A percentile compares a stretch with the other conserved stretches of the same genome.
Conservation (phyloP, 1,140 invertebrate species). For the Orussus abietinus region DNA sequence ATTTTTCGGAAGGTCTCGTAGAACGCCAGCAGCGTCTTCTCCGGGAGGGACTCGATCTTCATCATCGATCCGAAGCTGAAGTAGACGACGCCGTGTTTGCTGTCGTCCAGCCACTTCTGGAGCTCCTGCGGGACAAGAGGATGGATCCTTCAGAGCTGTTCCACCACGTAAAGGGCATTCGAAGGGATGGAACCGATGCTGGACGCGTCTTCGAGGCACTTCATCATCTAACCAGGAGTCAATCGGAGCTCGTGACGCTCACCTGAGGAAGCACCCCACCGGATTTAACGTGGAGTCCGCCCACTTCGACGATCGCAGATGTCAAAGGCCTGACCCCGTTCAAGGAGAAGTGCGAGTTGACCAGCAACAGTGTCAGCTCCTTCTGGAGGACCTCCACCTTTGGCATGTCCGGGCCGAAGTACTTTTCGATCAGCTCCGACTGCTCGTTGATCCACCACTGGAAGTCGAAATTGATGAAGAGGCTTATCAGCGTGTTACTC, state of each 20-base stretch:
- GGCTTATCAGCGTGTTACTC: constrained; percentile 47
- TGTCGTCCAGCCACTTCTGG: constrained; percentile 54
- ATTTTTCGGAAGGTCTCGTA: constrained; percentile 54
- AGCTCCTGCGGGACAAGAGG: constrained; percentile 50
- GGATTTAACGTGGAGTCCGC: constrained; percentile 54
- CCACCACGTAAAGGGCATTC: too few relatives aligned
- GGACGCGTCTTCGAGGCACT: too few relatives aligned
- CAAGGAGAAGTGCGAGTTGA: constrained; percentile 59
- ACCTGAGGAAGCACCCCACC: constrained; percentile 16
- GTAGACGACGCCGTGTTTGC: constrained; percentile 43
- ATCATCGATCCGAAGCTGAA: constrained; percentile 50
- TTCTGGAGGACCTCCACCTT: constrained; percentile 55
- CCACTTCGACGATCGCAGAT: constrained; percentile 57
- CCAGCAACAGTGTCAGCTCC: constrained; percentile 60
- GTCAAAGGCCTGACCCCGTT: constrained; percentile 38
- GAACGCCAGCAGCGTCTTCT: constrained; percentile 37
- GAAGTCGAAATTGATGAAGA: constrained; percentile 6
- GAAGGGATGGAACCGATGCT: too few relatives aligned
- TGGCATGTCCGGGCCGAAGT: constrained; percentile 47
- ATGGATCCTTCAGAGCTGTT: too few relatives aligned
- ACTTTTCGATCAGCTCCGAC: constrained; percentile 45
- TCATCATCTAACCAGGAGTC: not conserved
- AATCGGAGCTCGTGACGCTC: constrained; percentile 3
- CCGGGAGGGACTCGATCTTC: constrained; percentile 35
- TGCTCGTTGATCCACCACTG: constrained; percentile 23